Evolutionary conservation across 2,888 invertebrate species (phyloP).

Genomic region (Nephrotoma appendiculata): DNA sequence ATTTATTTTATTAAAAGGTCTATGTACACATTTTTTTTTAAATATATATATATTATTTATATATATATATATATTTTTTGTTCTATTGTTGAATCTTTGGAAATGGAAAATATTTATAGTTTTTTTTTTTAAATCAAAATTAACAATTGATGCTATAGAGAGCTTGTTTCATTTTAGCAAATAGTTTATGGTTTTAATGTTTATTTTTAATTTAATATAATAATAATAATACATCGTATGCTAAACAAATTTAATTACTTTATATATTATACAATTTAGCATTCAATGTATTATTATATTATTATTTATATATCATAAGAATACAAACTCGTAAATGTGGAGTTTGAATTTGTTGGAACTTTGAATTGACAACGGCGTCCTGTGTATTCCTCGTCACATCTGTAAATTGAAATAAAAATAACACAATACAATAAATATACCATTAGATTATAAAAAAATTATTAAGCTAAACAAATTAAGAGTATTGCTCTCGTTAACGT

Average conservation of each 20-base stretch:
- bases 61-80: background rate
- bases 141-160: background rate
- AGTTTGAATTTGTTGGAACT: slow-evolving; percentile 21
- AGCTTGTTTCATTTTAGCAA: background rate
- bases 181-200: background rate
- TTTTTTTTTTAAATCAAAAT: background rate
- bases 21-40: background rate
- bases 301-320: background rate
- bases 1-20: background rate
- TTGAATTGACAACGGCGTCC: slow-evolving; percentile 30
- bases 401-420: slow-evolving; percentile 12
- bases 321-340: background rate
- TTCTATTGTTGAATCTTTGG: background rate
- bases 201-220: background rate
- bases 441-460: background rate
- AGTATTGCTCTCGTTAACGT: background rate
- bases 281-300: background rate
- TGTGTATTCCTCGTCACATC: slow-evolving; percentile 29
- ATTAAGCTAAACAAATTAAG: background rate
- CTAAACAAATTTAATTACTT: background rate
- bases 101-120: background rate
- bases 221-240: background rate
- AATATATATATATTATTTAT: background rate
- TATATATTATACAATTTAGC: background rate
- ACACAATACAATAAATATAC: background rate